A percentile compares a stretch with the other conserved stretches of the same genome.
phyloP scores from a whole-genome alignment of 2,113 vertebrate species.

The Seriola rivoliana region DNA sequence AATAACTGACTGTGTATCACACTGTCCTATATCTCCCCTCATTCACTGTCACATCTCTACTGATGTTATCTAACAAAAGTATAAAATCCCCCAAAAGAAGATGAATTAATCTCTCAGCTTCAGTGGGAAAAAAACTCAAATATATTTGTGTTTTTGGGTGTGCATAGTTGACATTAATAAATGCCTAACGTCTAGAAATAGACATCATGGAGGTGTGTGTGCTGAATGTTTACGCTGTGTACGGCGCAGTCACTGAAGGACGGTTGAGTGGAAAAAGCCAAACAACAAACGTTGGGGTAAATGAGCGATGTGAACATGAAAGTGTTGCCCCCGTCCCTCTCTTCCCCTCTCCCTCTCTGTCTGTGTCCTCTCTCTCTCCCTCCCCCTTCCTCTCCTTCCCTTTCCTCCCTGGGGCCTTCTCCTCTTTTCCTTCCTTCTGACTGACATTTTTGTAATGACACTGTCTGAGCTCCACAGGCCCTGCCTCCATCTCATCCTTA shows the following conservation, averaged over 20 bases:
- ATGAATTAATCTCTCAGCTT: too few relatives aligned
- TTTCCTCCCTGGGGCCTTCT: slow-evolving; percentile 34
- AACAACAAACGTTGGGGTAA: slow-evolving; percentile 56
- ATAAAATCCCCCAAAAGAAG: too few relatives aligned
- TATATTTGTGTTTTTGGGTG: too few relatives aligned
- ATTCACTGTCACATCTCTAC: too few relatives aligned
- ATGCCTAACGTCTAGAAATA: slow-evolving; percentile 20
- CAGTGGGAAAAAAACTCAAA: too few relatives aligned
- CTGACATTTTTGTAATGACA: slow-evolving; percentile 79
- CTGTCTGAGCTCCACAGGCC: slow-evolving; percentile 56
- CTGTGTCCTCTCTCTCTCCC: slow-evolving; percentile 12
- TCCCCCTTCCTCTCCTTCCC: background rate
- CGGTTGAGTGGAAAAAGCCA: slow-evolving; percentile 68
- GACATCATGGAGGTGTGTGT: background rate
- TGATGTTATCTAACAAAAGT: too few relatives aligned
- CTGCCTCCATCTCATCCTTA: slow-evolving; percentile 37
- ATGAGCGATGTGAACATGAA: slow-evolving; percentile 44
- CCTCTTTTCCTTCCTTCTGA: slow-evolving; percentile 59
- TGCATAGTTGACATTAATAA: slow-evolving; percentile 1
- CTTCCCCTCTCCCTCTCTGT: slow-evolving; percentile 10
- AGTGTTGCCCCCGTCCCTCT: slow-evolving; percentile 1
- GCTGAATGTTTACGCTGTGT: slow-evolving; percentile 17
- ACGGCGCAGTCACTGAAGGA: slow-evolving; percentile 32
- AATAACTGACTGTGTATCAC: too few relatives aligned
- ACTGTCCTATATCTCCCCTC: too few relatives aligned